Evolutionary conservation across 2,113 vertebrate species (phyloP), one percentile per base, ranked within the genome.

Genomic region (Hippocampus zosterae): DNA sequence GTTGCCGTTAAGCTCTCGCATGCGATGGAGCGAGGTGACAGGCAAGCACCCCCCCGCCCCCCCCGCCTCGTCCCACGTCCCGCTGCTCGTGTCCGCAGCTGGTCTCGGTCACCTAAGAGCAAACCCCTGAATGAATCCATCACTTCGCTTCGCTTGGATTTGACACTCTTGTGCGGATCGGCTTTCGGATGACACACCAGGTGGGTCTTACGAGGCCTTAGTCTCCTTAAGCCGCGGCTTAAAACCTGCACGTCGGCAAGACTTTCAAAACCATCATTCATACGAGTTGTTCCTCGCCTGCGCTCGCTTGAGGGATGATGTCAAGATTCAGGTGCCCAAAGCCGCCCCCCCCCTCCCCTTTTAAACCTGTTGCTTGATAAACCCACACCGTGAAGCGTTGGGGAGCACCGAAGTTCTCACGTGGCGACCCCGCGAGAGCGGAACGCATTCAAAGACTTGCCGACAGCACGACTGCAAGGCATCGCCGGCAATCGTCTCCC

Each of bases 401-500:
- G 21, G 23, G 53, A 56, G 53, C 53, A 9, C 16, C 2, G 59
- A 29, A 27, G 33, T 33, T 33, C 33, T 33, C 33, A 67, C 64
- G 80, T 72, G 74, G 50, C 53, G 78, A 77, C 75, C 81, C 79
- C 41, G 59, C 6, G 81, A 87, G 84, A 76, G 82, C 75, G 71
- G 57, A 80, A 85, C 73, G 69, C 62, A 57, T 57, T 19, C 70
- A 57, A 53, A 67, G 50, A 57, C 67, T 50, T n/a, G 46, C 69
- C 81, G 81, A 84, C 81, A 82, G 76, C 70, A 82, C 79, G 82
- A 84, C 82, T 81, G 67, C 67, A 44, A 78, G 61, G 78, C 84
- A 88, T 85, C 88, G 79, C 65, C 60, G 48, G 80, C 79, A 83
- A 81, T 85, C 85, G 88, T 86, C 74, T 84, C 81, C 82, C 10